A percentile compares a stretch with the other conserved stretches of the same genome.
These are phyloP conservation scores for Calidris pygmaea DNA, from an alignment of 2,113 vertebrate species.

Conservation along the genomic window DNA sequence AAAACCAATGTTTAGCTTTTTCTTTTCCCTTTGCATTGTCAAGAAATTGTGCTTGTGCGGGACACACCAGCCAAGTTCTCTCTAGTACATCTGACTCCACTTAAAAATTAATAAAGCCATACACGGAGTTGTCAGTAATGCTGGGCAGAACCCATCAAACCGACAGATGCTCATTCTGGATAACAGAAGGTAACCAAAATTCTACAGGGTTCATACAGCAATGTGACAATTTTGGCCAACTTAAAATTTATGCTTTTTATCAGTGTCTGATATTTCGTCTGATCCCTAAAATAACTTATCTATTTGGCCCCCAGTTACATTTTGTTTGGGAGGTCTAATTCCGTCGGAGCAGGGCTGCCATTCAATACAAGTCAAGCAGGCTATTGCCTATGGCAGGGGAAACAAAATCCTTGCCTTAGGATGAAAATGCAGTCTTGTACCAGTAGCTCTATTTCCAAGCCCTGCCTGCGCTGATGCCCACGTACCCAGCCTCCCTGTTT, in stretches of 20 bases:
- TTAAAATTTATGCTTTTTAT: not conserved
- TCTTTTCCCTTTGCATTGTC: not conserved
- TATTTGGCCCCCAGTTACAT: not conserved
- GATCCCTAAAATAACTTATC: not conserved
- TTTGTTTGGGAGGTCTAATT: not conserved
- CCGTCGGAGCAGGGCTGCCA: not conserved
- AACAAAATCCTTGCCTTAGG: not conserved
- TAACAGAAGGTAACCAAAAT: not conserved
- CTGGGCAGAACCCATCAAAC: not conserved
- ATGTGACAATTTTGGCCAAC: not conserved
- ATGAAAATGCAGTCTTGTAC: not conserved
- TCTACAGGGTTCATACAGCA: not conserved
- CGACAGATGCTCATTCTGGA: not conserved
- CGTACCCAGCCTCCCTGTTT: not conserved
- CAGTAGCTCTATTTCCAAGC: not conserved
- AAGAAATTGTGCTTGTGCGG: not conserved
- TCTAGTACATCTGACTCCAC: not conserved
- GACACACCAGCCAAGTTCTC: not conserved
- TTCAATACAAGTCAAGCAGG: not conserved
- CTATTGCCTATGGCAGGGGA: not conserved
- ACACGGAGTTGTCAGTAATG: not conserved
- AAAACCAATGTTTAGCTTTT: not conserved
- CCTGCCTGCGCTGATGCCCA: not conserved
- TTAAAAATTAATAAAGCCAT: not conserved
- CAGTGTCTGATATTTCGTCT: not conserved